phyloP scores from a whole-genome alignment of 2,888 invertebrate genomes.

The Liposcelis brunnea region DNA sequence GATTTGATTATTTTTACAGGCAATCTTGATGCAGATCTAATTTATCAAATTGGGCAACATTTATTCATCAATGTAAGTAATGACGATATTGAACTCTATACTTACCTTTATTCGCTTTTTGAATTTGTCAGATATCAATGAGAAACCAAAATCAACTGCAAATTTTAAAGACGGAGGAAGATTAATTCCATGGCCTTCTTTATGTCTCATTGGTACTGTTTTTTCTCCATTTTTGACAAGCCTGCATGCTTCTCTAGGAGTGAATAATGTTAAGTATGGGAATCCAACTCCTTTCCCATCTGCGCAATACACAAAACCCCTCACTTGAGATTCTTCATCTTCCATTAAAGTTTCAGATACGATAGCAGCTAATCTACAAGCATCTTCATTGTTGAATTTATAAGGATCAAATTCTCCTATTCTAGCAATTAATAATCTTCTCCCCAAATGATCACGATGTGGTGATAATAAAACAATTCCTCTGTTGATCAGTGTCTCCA shows the following conservation, averaged over 20 bases:
- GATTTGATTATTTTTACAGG: too few species aligned
- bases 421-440: slow-evolving; percentile 54
- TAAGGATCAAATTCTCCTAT: slow-evolving; percentile 61
- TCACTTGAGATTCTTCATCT: slow-evolving; percentile 55
- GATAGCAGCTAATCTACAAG: slow-evolving; percentile 70
- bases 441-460: slow-evolving; percentile 45
- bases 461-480: slow-evolving; percentile 35
- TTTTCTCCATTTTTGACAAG: slow-evolving; percentile 71
- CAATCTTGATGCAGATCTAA: too few species aligned
- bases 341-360: slow-evolving; percentile 72
- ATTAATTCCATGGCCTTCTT: slow-evolving; percentile 59
- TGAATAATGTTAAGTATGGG: slow-evolving; percentile 25
- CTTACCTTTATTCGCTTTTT: slow-evolving; percentile 44
- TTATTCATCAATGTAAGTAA: too few species aligned
- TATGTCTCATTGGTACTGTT: slow-evolving; percentile 59
- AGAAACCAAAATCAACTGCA: slow-evolving; percentile 58
- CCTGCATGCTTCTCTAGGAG: slow-evolving; percentile 40
- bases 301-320: slow-evolving; percentile 25
- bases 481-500: slow-evolving; percentile 61
- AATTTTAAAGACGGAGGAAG: slow-evolving; percentile 57
- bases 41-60: too few species aligned
- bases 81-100: too few species aligned
- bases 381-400: slow-evolving; percentile 59
- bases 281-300: slow-evolving; percentile 25
- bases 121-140: slow-evolving; percentile 59